phyloP scores from a whole-genome alignment of 2,113 vertebrate species.

The Sphaerodactylus townsendi region DNA sequence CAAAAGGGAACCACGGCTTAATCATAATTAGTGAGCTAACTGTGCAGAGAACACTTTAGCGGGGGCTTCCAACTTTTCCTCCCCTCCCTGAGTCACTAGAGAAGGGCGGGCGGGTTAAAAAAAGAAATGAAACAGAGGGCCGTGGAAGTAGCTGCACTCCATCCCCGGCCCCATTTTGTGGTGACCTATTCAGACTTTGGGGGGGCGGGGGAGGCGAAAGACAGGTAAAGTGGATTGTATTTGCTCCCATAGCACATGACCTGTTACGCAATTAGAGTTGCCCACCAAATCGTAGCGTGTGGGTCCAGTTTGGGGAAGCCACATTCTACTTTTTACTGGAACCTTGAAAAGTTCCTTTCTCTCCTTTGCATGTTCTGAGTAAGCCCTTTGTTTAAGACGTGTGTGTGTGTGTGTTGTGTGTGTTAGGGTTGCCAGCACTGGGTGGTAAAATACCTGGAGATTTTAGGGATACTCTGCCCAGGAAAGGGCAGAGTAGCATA shows the following conservation, averaged over 20 bases:
- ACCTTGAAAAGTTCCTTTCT: slow-evolving; percentile 20
- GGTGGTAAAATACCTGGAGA: no score
- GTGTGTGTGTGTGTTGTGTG: no score
- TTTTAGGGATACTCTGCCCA: no score
- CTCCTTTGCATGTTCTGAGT: slow-evolving; percentile 43
- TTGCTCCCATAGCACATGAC: slow-evolving; percentile 40
- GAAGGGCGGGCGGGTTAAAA: background rate
- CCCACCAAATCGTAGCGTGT: slow-evolving; percentile 16
- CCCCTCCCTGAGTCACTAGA: slow-evolving; percentile 46
- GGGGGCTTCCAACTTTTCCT: slow-evolving; percentile 70
- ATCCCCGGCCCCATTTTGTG: background rate
- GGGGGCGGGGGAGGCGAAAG: slow-evolving; percentile 10
- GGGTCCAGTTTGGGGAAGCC: slow-evolving; percentile 32
- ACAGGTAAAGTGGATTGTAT: slow-evolving; percentile 69
- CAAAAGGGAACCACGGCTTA: slow-evolving; percentile 73
- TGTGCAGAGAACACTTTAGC: slow-evolving; percentile 71
- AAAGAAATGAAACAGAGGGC: background rate
- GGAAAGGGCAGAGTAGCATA: no score
- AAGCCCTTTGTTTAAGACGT: background rate
- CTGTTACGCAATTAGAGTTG: slow-evolving; percentile 30
- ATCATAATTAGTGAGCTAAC: slow-evolving; percentile 81
- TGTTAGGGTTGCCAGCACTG: no score
- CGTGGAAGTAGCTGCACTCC: slow-evolving; percentile 30
- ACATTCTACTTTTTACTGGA: slow-evolving; percentile 14
- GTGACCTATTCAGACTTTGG: slow-evolving; percentile 37